Evolutionary conservation across 2,888 invertebrate species (phyloP).

Genomic region (Erannis defoliaria): DNA sequence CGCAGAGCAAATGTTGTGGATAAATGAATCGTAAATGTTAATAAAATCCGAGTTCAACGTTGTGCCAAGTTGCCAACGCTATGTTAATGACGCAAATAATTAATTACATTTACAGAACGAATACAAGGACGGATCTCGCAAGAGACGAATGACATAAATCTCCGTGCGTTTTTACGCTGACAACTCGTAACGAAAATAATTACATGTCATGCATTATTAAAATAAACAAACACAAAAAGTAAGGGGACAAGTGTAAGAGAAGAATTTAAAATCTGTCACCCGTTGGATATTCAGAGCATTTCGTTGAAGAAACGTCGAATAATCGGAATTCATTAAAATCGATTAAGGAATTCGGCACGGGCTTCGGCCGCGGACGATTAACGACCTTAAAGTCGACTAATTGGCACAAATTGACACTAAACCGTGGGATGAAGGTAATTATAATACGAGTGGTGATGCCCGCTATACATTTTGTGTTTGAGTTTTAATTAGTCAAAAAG

Average conservation of each 20-base stretch:
- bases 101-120: constrained; percentile 52
- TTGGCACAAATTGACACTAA: constrained; percentile 71
- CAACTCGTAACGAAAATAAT: constrained; percentile 76
- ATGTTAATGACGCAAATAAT: constrained; percentile 46
- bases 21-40: constrained; percentile 49
- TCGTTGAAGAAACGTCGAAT: constrained; percentile 71
- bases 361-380: constrained; percentile 57
- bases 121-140: constrained; percentile 33
- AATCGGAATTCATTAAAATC: constrained; percentile 77
- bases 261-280: constrained; percentile 86
- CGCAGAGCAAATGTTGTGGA: constrained; percentile 42
- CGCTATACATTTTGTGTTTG: constrained; percentile 44
- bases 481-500: constrained; percentile 43
- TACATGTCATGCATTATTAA: constrained; percentile 83
- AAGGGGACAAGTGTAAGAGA: constrained; percentile 80
- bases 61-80: constrained; percentile 27
- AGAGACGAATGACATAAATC: constrained; percentile 63
- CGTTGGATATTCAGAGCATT: constrained; percentile 80
- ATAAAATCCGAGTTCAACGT: constrained; percentile 49
- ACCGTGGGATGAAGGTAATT: constrained; percentile 62
- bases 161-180: constrained; percentile 60
- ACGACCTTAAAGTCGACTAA: constrained; percentile 64
- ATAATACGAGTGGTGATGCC: constrained; percentile 54
- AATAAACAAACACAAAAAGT: constrained; percentile 71
- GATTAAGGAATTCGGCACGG: constrained; percentile 73